These are phyloP conservation scores for Myiagra hebetior DNA, from an alignment of 2,113 vertebrate species.

Conservation along the genomic window DNA sequence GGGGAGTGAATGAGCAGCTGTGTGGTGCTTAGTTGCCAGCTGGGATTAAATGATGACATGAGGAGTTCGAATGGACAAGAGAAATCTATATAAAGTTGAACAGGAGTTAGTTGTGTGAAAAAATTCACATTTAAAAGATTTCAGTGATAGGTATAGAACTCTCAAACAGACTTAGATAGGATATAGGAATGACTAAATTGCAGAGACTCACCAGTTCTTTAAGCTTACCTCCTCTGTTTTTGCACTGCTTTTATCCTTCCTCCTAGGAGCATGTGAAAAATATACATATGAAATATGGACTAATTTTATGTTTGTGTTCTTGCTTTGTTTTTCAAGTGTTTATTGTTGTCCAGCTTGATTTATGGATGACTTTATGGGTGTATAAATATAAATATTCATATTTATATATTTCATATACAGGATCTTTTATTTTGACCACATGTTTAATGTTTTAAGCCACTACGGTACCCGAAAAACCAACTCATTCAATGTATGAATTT, in stretches of 20 bases:
- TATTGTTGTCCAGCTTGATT: background rate
- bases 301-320: background rate
- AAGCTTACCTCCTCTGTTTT: background rate
- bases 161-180: background rate
- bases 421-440: background rate
- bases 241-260: background rate
- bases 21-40: background rate
- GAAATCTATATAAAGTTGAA: background rate
- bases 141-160: background rate
- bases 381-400: background rate
- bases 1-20: background rate
- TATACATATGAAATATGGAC: background rate
- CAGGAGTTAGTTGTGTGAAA: background rate
- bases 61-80: background rate
- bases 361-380: background rate
- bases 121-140: background rate
- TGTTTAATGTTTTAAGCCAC: background rate
- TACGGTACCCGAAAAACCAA: background rate
- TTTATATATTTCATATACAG: too few species aligned
- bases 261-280: background rate
- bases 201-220: background rate
- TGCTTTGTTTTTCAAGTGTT: background rate
- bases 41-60: background rate
- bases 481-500: background rate
- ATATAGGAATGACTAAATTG: background rate